A percentile compares a stretch with the other conserved stretches of the same genome.
Conservation (phyloP, 1,140 invertebrate genomes). For the Tetragonula clypearis region DNA sequence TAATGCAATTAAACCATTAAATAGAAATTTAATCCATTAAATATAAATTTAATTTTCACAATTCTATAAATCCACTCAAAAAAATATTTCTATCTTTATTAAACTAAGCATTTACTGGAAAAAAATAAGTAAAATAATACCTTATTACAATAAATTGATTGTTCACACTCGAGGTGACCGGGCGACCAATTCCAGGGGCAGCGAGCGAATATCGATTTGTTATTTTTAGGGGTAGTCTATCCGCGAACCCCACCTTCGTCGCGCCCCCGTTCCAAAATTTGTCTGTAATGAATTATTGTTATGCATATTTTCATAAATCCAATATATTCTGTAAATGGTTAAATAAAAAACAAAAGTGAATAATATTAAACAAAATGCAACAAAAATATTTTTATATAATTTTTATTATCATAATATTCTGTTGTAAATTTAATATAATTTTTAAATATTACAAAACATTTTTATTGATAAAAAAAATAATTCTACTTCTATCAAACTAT, state of each 20-base stretch:
- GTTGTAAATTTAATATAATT: slow-evolving; percentile 16
- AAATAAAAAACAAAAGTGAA: background rate
- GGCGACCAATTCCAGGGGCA: slow-evolving; percentile 67
- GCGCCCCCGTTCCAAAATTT: slow-evolving; percentile 59
- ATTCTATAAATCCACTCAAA: too few species aligned
- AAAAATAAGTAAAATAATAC: background rate
- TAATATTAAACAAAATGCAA: background rate
- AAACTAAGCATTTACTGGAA: background rate
- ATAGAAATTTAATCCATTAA: background rate
- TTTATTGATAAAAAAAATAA: background rate
- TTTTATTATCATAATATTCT: slow-evolving; percentile 16
- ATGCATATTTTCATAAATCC: background rate
- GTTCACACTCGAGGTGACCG: slow-evolving; percentile 52
- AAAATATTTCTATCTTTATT: background rate
- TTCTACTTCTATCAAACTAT: background rate
- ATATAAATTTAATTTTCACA: background rate
- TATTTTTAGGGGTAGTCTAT: slow-evolving; percentile 75
- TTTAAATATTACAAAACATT: background rate
- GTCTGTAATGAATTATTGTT: slow-evolving; percentile 37
- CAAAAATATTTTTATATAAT: background rate
- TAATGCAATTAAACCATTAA: background rate
- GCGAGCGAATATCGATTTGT: slow-evolving; percentile 73
- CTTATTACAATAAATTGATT: slow-evolving; percentile 59
- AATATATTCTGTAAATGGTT: background rate
- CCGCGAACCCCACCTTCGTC: slow-evolving; percentile 65